Base-by-base conservation (phyloP, 2,888 invertebrate genomes). In the Stenolophus ochropezus region DNA sequence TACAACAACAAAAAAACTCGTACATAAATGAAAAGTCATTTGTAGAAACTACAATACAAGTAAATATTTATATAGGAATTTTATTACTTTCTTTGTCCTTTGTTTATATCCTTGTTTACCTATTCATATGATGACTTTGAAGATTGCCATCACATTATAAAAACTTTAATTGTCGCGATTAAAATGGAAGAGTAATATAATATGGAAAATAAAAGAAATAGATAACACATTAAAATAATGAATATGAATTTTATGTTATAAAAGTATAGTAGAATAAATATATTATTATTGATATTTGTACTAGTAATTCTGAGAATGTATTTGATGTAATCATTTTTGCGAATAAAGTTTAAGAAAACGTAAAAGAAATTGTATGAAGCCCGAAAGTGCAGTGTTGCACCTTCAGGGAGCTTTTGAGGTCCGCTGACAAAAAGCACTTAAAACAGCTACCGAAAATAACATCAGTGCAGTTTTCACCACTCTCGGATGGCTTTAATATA, bases 401-500 rank as follows among this genome's bases (percentile, higher is more conserved):
- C 33, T 8, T 42, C 8, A 1, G 8, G 8, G 0, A 73, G 16
- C 20, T 73, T 47, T 73, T 73, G 47, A 49, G 73, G 14, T 14
- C n/a, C 49, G 4, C 73, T 73, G 73, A 8, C 33, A 5, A 73
- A 61, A 73, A 73, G 73, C 73, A 73, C 73, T 73, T 73, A 49
- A 73, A 73, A 73, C 65, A 23, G 73, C 23, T 16, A 49, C 47
- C 49, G 73, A 73, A 69, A 69, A 73, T 73, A 73, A 73, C 73
- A 73, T 73, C 47, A 73, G 27, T 73, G 49, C 49, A 73, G 73
- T 73, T 73, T 73, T 73, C 73, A 73, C 16, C 73, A 49, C 49
- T 49, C 73, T 73, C 73, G 21, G 73, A 73, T 73, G 23, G 73
- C 49, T 49, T 73, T 73, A 73, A 73, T 73, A 73, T 73, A 73